phyloP scores from a whole-genome alignment of 2,113 vertebrate genomes.

The Cochlearius cochlearius region DNA sequence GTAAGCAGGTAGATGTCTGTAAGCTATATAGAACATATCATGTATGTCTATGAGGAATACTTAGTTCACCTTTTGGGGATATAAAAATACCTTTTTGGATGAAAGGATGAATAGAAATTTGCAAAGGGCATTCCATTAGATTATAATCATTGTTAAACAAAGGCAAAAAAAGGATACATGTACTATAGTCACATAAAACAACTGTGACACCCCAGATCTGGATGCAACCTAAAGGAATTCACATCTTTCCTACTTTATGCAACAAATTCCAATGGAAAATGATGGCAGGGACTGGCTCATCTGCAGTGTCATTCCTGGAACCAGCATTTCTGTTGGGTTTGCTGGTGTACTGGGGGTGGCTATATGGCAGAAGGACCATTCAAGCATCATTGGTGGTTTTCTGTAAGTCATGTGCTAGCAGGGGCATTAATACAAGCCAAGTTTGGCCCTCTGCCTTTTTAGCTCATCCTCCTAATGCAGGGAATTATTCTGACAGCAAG shows the following conservation, averaged over 20 bases:
- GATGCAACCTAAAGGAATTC: not conserved
- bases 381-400: not conserved
- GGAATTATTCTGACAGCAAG: conserved; percentile 4
- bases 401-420: not conserved
- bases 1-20: not conserved
- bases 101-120: not conserved
- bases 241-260: not conserved
- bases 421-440: not conserved
- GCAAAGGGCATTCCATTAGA: not conserved
- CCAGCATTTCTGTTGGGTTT: not conserved
- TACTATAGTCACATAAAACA: not conserved
- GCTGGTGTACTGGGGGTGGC: not conserved
- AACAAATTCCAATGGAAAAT: not conserved
- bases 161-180: rapidly evolving
- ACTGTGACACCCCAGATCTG: not conserved
- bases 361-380: not conserved
- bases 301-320: not conserved
- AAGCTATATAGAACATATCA: not conserved
- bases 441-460: conserved; percentile 17
- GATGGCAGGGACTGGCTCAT: not conserved
- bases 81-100: not conserved
- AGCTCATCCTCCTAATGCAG: not conserved
- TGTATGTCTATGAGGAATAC: not conserved
- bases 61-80: not conserved
- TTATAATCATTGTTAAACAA: not conserved